Base-by-base conservation (phyloP, 1,140 invertebrate species). In the Eulimnadia texana region DNA sequence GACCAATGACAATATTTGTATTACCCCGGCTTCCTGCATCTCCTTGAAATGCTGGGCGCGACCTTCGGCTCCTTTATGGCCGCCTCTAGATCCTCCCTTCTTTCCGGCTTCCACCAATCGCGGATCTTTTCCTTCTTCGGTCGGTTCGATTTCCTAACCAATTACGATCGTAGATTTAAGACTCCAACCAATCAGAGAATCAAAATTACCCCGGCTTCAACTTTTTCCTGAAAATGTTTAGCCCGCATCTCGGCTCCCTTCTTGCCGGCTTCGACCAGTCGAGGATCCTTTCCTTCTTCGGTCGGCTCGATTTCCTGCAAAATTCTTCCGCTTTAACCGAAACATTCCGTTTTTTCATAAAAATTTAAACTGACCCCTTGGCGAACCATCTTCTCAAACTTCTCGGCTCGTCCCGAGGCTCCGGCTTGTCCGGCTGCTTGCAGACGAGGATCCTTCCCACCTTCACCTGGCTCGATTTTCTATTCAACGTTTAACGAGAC, bases 181-280 rank as follows among this genome's bases (percentile, higher is more conserved):
- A 42, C 33, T 16, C 6, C 33, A 16, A 6, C 33, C 33, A 58
- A 58, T n/a, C 28, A n/a, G 11, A 10, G 11, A 42, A 19, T 58
- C 24, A 20, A 16, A 1, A 16, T 33, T 58, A 58, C 55, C 3
- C 55, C 55, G 28, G 55, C 55, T 58, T 58, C 55, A 13, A 25
- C 23, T 27, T 23, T 58, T 20, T 58, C 55, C 42, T 58, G 24
- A 22, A 58, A 58, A 20, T 58, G 55, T 33, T 58, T 22, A 22
- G 55, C 55, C 23, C 55, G 55, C 55, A 58, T 58, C 27, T 58
- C 23, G 29, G 55, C 55, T 58, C 55, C 55, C 42, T 58, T 58
- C 55, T 58, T 27, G 24, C 55, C 55, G 28, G 55, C 55, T 10
- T 27, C 13, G 28, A 58, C 55, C 55, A 42, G 19, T 9, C 55